These are phyloP conservation scores for Andrena marginata DNA, from an alignment of 2,888 invertebrate species.

Conservation along the genomic window DNA sequence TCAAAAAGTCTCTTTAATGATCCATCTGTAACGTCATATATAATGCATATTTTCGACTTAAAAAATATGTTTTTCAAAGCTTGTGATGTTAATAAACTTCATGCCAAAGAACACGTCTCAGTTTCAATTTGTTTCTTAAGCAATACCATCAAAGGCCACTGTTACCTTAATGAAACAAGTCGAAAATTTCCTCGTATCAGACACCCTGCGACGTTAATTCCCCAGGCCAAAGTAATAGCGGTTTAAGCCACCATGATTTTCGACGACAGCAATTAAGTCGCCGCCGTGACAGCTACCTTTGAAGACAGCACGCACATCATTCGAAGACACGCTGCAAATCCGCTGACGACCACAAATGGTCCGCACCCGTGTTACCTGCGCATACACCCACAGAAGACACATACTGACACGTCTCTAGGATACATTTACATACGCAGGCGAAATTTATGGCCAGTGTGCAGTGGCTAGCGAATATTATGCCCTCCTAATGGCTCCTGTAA, in stretches of 20 bases:
- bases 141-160: no score
- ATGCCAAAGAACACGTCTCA: no score
- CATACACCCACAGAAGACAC: slow-evolving; percentile 14
- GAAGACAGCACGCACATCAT: slow-evolving; percentile 10
- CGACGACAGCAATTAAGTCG: slow-evolving; percentile 18
- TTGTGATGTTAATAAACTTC: no score
- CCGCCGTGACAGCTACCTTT: slow-evolving; percentile 11
- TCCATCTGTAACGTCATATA: no score
- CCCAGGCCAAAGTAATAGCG: not conserved
- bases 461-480: slow-evolving; percentile 44
- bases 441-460: slow-evolving; percentile 49
- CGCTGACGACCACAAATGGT: slow-evolving; percentile 36
- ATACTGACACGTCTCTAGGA: slow-evolving; percentile 26
- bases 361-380: slow-evolving; percentile 7
- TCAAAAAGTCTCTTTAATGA: no score
- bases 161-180: no score
- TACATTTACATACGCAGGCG: slow-evolving; percentile 29
- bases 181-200: no score
- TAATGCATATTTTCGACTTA: no score
- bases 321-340: slow-evolving; percentile 33
- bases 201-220: slow-evolving; percentile 3
- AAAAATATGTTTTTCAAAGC: no score
- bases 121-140: no score
- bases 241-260: not conserved
- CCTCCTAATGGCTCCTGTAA: slow-evolving; percentile 37